Evolutionary conservation across 2,888 invertebrate genomes (phyloP).

Genomic region (Aproaerema taeniolella): DNA sequence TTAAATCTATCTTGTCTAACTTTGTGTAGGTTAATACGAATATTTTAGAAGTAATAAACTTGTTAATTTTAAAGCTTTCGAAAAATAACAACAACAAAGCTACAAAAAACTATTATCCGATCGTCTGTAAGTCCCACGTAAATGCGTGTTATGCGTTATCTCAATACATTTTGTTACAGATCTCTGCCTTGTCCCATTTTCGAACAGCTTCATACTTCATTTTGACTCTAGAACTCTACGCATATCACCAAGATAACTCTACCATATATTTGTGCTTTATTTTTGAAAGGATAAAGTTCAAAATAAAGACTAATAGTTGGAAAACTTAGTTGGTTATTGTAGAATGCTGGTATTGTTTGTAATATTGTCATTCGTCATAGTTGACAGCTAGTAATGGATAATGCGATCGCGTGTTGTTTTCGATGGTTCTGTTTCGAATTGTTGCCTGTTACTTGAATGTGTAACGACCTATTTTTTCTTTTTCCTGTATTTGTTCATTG

Average conservation of each 20-base stretch:
- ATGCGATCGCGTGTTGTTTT: conserved; percentile 42
- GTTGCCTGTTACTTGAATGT: conserved; percentile 11
- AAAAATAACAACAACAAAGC: too few species aligned
- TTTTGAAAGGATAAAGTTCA: too few species aligned
- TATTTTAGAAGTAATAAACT: too few species aligned
- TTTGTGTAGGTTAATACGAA: too few species aligned
- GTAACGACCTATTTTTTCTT: neutral
- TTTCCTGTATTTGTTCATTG: neutral
- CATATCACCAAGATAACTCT: too few species aligned
- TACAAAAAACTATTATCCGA: conserved; percentile 48
- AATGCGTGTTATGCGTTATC: conserved; percentile 55
- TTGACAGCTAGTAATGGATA: conserved; percentile 54
- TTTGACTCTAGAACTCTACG: conserved; percentile 23
- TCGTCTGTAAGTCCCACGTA: conserved; percentile 51
- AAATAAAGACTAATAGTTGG: too few species aligned
- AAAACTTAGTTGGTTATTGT: conserved; percentile 32
- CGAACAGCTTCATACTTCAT: conserved; percentile 47
- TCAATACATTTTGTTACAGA: conserved; percentile 50
- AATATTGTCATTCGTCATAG: conserved; percentile 60
- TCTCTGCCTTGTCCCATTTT: conserved; percentile 38
- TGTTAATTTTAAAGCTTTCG: too few species aligned
- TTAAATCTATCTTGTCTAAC: too few species aligned
- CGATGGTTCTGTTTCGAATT: conserved; percentile 16
- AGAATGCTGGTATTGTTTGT: conserved; percentile 28
- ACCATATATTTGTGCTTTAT: too few species aligned